Conservation (phyloP, 2,797 vertebrate species). For the Huso huso region DNA sequence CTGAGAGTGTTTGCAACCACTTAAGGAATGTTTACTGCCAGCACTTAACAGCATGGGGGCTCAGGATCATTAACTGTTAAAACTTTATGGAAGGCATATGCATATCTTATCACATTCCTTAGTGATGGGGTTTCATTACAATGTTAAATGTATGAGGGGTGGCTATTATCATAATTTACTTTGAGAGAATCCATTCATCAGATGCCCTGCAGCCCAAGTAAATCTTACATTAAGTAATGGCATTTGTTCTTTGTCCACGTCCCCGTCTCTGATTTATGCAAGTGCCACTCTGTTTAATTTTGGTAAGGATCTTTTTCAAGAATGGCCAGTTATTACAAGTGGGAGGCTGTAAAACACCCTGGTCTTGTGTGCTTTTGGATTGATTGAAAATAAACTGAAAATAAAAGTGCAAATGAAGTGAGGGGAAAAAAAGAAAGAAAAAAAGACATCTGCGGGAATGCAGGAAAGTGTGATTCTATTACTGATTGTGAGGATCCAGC, state of each 20-base stretch:
- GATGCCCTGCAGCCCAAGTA: constrained; percentile 35
- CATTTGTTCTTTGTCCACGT: constrained; percentile 30
- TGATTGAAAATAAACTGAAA: constrained; percentile 73
- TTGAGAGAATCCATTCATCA: constrained; percentile 39
- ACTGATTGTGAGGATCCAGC: constrained; percentile 55
- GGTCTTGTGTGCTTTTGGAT: constrained; percentile 51
- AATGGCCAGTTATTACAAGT: constrained; percentile 43
- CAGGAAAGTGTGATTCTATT: constrained; percentile 54
- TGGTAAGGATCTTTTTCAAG: constrained; percentile 36
- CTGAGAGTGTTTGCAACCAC: not conserved
- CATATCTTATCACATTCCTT: constrained; percentile 6
- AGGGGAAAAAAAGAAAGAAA: constrained; percentile 38
- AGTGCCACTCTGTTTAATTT: constrained; percentile 32
- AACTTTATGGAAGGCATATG: not conserved
- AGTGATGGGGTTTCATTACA: constrained; percentile 21
- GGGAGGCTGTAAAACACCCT: constrained; percentile 46
- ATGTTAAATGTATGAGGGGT: constrained; percentile 23
- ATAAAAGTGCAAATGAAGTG: constrained; percentile 85
- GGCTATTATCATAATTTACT: constrained; percentile 33
- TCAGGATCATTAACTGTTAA: not conserved
- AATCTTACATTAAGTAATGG: constrained; percentile 49
- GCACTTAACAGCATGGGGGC: not conserved
- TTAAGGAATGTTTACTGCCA: not conserved
- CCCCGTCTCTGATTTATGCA: constrained; percentile 52
- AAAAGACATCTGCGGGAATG: constrained; percentile 52